These are phyloP conservation scores for Drosophila grimshawi DNA, from an alignment of 1,140 invertebrate species.

Conservation along the genomic window DNA sequence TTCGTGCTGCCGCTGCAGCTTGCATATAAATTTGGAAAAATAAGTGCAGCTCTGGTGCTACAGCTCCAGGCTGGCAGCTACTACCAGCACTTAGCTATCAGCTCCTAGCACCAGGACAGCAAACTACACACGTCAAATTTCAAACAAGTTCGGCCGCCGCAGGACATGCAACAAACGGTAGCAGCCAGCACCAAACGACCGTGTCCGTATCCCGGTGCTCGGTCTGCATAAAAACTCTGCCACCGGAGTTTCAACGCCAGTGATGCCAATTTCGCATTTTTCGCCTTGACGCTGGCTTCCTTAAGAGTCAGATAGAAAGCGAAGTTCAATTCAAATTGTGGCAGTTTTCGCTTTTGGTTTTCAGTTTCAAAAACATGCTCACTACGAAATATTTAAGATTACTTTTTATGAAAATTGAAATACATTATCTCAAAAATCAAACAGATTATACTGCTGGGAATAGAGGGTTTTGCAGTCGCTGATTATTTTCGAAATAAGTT, in stretches of 20 bases:
- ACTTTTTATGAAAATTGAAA: too few species aligned
- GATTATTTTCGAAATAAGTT: too few species aligned
- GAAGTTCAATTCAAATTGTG: too few species aligned
- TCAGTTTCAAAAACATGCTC: too few species aligned
- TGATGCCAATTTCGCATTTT: not conserved
- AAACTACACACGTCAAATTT: constrained; percentile 81
- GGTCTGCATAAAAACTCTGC: constrained; percentile 28
- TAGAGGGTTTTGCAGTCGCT: too few species aligned
- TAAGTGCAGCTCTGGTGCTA: constrained; percentile 54
- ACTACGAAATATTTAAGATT: too few species aligned
- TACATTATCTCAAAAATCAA: too few species aligned
- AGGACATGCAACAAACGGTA: constrained; percentile 71
- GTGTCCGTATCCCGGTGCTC: constrained; percentile 12
- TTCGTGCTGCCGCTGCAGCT: constrained; percentile 50
- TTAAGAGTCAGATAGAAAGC: too few species aligned
- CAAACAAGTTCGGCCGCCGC: constrained; percentile 75
- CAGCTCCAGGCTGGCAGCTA: not conserved
- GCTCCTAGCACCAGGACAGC: constrained; percentile 44
- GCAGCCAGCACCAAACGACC: constrained; percentile 46
- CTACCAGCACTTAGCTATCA: constrained; percentile 1
- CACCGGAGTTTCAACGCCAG: constrained; percentile 7
- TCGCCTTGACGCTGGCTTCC: not conserved
- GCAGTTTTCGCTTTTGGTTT: too few species aligned
- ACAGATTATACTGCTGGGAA: too few species aligned
- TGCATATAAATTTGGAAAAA: constrained; percentile 75